Conservation (phyloP, 1,140 invertebrate species). For the Drosophila nigrodunni region DNA sequence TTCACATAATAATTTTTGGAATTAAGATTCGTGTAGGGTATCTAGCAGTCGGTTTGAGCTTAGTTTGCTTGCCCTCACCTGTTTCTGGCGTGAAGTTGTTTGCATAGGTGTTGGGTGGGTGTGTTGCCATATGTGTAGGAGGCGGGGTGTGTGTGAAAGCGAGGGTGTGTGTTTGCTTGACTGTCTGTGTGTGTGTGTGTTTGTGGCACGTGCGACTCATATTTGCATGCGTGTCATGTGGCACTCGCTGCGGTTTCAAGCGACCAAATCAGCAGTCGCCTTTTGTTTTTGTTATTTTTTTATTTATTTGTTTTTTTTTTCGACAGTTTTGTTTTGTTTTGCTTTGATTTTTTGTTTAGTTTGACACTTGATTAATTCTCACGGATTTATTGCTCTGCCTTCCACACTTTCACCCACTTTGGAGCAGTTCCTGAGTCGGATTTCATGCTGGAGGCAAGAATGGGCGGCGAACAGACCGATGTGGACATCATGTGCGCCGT, state of each 20-base stretch:
- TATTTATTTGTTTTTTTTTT: constrained; percentile 54
- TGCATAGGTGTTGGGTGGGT: constrained; percentile 56
- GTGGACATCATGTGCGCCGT: constrained; percentile 82
- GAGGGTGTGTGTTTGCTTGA: constrained; percentile 40
- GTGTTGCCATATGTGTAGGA: constrained; percentile 32
- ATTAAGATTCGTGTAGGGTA: background rate
- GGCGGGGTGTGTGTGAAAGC: constrained; percentile 30
- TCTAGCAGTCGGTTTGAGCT: background rate
- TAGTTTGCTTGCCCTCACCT: constrained; percentile 18
- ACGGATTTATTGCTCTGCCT: constrained; percentile 56
- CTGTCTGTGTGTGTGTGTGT: constrained; percentile 49
- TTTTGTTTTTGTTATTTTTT: constrained; percentile 37
- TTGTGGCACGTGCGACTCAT: constrained; percentile 75
- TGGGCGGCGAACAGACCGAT: constrained; percentile 70
- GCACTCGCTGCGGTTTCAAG: constrained; percentile 72
- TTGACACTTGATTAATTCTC: constrained; percentile 83
- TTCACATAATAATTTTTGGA: background rate
- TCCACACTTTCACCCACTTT: background rate
- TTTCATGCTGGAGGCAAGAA: constrained; percentile 82
- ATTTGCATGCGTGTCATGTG: constrained; percentile 82
- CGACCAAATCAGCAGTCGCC: constrained; percentile 39
- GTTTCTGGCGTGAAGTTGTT: constrained; percentile 57
- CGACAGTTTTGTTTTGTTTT: constrained; percentile 53
- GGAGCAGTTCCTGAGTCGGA: constrained; percentile 82
- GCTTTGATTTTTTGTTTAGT: constrained; percentile 65